Conservation (phyloP, 2,113 vertebrate species). For the Ciconia boyciana region DNA sequence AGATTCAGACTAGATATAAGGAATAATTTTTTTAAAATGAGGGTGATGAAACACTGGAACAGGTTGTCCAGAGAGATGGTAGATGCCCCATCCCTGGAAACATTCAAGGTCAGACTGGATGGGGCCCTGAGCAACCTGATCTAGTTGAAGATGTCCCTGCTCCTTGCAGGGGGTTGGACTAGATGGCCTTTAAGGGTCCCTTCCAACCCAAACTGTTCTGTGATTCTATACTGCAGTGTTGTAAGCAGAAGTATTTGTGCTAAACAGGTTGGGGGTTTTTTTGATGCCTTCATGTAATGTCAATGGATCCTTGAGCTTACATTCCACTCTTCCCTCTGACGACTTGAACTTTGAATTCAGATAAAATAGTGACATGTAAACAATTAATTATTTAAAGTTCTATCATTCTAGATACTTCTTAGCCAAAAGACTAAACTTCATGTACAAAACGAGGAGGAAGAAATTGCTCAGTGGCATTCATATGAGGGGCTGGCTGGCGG, state of each 20-base stretch:
- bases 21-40: no score
- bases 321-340: background rate
- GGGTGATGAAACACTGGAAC: no score
- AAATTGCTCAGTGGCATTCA: background rate
- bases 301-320: background rate
- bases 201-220: background rate
- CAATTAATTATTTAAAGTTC: background rate
- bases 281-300: background rate
- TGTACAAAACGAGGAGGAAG: background rate
- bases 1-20: no score
- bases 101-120: background rate
- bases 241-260: background rate
- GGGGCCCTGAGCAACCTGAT: background rate
- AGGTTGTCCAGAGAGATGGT: no score
- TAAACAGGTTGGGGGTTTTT: background rate
- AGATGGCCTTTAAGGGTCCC: background rate
- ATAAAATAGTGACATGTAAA: background rate
- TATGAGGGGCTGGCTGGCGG: background rate
- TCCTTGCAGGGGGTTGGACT: background rate
- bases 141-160: background rate
- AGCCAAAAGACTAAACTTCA: background rate
- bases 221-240: background rate
- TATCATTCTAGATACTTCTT: background rate
- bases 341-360: background rate
- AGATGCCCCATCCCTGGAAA: background rate